Evolutionary conservation across 2,113 vertebrate species (phyloP), one percentile per base, ranked within the genome.

Genomic region (Harpagus bidentatus): DNA sequence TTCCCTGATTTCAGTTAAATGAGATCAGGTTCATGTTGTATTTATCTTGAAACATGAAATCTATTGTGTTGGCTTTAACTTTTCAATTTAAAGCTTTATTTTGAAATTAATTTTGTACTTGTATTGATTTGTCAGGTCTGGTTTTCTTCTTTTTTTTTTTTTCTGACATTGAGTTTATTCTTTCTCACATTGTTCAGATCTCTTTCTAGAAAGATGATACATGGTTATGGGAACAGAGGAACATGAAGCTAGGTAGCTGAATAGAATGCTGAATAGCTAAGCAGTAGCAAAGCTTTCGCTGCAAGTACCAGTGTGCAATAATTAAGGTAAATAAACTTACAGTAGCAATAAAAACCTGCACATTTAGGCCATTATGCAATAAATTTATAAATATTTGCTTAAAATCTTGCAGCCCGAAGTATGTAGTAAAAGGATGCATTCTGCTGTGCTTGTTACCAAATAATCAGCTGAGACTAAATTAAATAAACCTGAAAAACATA

Each of bases 51-150:
- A 94, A 81, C 88, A 10, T 86, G 34, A 53, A 84, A 42, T 84
- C 91, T 94, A 36, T 71, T 77, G 48, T 97, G 45, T 53, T 77
- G 91, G 42, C 67, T 95, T 88, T 87, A 91, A 94, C 77, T 43
- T 86, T 86, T 69, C 25, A 11, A 4, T 88, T 96, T 91, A 86
- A 96, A 95, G 29, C 50, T 91, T 32, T 10, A 7, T 88, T 90
- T 69, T 73, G 53, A 34, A 59, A 17, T 40, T 47, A 66, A 61
- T 94, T 94, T 93, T 88, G 43, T 93, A 52, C 25, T 94, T 96
- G 23, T 82, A 90, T 90, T 95, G 32, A 86, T 82, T 97, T 83
- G 8, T 20, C 77, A 72, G 80, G 52, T 97, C 79, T 91, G 32
- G 59, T 88, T 91, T 93, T 94, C 11, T 53, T 96, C 23, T 34